Evolutionary conservation across 2,113 vertebrate species (phyloP), one percentile per base, ranked within the genome.

Genomic region (Petroica traversi): DNA sequence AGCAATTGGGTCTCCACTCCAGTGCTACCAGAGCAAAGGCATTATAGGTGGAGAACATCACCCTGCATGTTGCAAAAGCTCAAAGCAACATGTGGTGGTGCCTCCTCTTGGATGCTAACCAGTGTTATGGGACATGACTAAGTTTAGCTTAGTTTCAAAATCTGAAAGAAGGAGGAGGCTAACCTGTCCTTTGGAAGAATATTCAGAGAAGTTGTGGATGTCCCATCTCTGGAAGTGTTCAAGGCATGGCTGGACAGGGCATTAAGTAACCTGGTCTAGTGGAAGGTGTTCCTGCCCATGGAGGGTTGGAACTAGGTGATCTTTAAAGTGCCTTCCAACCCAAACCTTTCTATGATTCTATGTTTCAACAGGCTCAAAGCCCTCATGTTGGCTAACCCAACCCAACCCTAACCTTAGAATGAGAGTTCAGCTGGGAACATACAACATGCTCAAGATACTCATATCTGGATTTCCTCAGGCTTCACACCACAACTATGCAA

Each of bases 71-170:
- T 15, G 45, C 57, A 40, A 62, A 62, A 76, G 15, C 59, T 38
- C 24, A 26, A 58, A 62, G 55, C 41, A 57, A 20, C 0, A 0
- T 13, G 14, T 54, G 34, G 55, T 55, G 43, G 10, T 91, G 38
- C 19, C 51, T 85, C 34, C 26, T 71, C 68, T 54, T 33, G 23
- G 59, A 77, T 38, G 15, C 29, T 9, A 33, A 51, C 7, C 28
- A 15, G 6, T 51, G 38, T 23, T 51, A 48, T 1, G 20, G 59
- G 16, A 55, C 41, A 19, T 16, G 41, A 46, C 25, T 45, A 88
- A 52, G 29, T 29, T 46, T 36, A 36, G 18, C 23, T 71, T 52
- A 29, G 15, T 57, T 82, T 73, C 58, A 38, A 64, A 69, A 67
- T 33, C 63, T 71, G 55, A 69, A 81, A 51, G 51, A 55, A 59